phyloP scores from a whole-genome alignment of 2,888 invertebrate species.

The Aproaerema taeniolella region DNA sequence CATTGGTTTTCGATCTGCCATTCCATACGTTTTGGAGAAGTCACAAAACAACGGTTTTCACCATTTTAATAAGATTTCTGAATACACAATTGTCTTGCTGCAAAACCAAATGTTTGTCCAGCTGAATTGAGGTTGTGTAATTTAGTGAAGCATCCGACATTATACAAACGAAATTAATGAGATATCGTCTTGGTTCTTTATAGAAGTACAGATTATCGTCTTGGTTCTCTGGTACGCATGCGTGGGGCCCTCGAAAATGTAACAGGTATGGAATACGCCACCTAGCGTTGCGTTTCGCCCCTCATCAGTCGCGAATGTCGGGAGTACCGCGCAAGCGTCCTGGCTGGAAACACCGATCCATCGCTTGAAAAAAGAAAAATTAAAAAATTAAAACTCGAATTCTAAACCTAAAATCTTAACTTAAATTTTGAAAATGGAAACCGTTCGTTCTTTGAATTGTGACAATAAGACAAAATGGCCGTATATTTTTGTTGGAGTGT shows the following conservation, averaged over 20 bases:
- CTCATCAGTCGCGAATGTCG: conserved; percentile 58
- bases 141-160: conserved; percentile 19
- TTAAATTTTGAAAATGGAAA: conserved; percentile 32
- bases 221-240: conserved; percentile 36
- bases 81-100: no score
- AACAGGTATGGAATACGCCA: conserved; percentile 38
- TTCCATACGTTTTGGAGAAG: no score
- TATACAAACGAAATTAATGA: conserved; percentile 37
- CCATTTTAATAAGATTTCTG: no score
- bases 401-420: conserved; percentile 21
- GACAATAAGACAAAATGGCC: conserved; percentile 28
- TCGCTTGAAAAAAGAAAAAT: conserved; percentile 30
- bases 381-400: conserved; percentile 36
- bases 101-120: background rate
- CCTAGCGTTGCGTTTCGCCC: conserved; percentile 27
- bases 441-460: conserved; percentile 19
- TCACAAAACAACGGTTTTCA: no score
- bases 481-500: conserved; percentile 23
- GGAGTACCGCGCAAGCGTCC: conserved; percentile 53
- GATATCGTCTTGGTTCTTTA: conserved; percentile 32
- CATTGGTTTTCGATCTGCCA: no score
- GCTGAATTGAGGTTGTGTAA: background rate
- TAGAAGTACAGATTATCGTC: no score
- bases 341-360: conserved; percentile 29
- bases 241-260: conserved; percentile 42